Conservation (phyloP, 2,797 vertebrate genomes). For the Phrynocephalus vlangalii region DNA sequence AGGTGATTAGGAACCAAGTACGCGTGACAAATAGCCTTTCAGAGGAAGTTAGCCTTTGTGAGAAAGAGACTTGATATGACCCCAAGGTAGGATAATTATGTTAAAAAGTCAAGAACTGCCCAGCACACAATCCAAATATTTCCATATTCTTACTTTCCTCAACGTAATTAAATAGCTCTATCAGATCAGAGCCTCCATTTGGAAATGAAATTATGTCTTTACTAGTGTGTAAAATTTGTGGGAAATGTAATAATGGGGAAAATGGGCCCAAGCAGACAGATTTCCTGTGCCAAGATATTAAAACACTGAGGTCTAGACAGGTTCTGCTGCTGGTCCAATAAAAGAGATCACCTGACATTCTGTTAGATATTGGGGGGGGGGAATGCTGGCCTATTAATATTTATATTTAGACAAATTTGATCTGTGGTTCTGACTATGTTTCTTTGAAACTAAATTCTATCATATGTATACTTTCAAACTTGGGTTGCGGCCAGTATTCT, state of each 20-base stretch:
- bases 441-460: neutral
- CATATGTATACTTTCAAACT: neutral
- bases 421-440: neutral
- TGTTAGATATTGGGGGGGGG: neutral
- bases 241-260: slow-evolving; percentile 29
- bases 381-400: neutral
- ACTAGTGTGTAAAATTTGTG: slow-evolving; percentile 54
- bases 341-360: slow-evolving; percentile 17
- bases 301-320: slow-evolving; percentile 41
- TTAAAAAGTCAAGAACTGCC: slow-evolving; percentile 55
- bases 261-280: slow-evolving; percentile 44
- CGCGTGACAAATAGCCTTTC: slow-evolving; percentile 66
- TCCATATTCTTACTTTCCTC: slow-evolving; percentile 62
- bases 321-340: slow-evolving; percentile 28
- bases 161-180: slow-evolving; percentile 56
- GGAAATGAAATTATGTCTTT: slow-evolving; percentile 66
- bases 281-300: slow-evolving; percentile 51
- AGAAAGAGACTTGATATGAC: slow-evolving; percentile 60
- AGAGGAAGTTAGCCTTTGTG: slow-evolving; percentile 63
- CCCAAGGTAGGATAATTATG: slow-evolving; percentile 62
- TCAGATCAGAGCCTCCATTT: slow-evolving; percentile 69
- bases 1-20: slow-evolving; percentile 69
- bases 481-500: neutral
- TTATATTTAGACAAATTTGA: slow-evolving; percentile 1
- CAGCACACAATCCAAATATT: slow-evolving; percentile 44